Evolutionary conservation across 2,113 vertebrate species (phyloP), one percentile per base, ranked within the genome.

Genomic region (Larimichthys polyactis): DNA sequence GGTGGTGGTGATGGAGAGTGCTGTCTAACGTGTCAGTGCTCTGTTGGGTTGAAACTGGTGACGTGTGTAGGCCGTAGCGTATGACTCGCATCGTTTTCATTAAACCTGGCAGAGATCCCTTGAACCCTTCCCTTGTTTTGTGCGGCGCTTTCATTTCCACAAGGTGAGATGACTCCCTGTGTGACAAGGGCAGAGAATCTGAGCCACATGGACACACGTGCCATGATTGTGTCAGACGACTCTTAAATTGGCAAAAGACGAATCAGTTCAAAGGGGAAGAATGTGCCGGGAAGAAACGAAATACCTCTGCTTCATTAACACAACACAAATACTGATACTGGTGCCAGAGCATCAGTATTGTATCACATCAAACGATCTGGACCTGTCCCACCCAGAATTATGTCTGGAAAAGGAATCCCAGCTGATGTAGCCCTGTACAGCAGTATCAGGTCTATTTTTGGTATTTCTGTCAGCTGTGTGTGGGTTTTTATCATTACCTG

Each of bases 401-500:
- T 46, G 19, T 52, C 15, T 36, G 15, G 2, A 5, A 14, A 22
- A 22, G 9, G 3, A 52, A 54, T 46, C 55, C 27, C 29, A 60
- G 22, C 29, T 51, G 24, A 60, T 48, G 14, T 48, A 29, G 22
- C 24, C n/a, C 55, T 66, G 16, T 65, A 19, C 43, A 46, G 0
- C 8, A 29, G 16, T 48, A n/a, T 48, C 20, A 17, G 1, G 49
- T 15, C 60, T 2, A 58, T 46, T 40, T 58, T 71, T 54, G 32
- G 22, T 70, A 27, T 74, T 66, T 48, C 4, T 4, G 36, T 72
- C 46, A 15, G 48, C 29, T 68, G 29, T 43, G 0, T 15, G 46
- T 71, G 68, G 19, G 32, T 40, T 79, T 72, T 82, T 70, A 71
- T 64, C 55, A 6, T 10, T 74, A 81, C 70, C 71, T 85, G 69